Conservation (phyloP, 2,113 vertebrate species). For the Melozone crissalis region DNA sequence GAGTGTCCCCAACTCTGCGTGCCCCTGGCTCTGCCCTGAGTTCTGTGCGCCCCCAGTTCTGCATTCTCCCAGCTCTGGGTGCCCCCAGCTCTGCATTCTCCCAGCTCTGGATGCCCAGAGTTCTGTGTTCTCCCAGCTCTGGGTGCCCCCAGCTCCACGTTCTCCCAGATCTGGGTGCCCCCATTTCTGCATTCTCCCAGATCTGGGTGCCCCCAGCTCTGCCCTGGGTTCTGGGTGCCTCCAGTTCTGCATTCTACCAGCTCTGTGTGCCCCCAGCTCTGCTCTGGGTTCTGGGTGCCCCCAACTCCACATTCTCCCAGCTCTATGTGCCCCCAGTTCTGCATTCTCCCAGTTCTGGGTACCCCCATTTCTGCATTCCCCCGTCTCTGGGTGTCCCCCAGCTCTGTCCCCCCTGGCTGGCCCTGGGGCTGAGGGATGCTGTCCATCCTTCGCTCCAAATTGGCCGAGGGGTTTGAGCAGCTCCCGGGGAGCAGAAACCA, state of each 20-base stretch:
- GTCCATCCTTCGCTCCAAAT: background rate
- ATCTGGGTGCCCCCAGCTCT: too few relatives aligned
- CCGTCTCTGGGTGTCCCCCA: background rate
- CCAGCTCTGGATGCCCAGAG: too few relatives aligned
- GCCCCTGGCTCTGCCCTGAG: fast-evolving
- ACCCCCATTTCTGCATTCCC: background rate
- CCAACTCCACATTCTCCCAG: background rate
- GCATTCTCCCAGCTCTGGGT: background rate
- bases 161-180: background rate
- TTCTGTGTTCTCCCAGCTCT: background rate
- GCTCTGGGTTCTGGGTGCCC: background rate
- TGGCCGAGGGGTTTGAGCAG: slow-evolving; percentile 7
- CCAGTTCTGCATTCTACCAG: background rate
- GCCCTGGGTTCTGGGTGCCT: background rate
- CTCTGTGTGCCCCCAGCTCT: too few relatives aligned
- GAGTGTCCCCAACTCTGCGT: background rate
- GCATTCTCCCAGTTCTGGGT: background rate
- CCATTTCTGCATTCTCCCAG: too few relatives aligned
- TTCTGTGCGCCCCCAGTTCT: background rate
- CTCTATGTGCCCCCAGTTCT: background rate
- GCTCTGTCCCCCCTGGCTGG: background rate
- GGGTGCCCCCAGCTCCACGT: background rate
- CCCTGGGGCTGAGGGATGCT: background rate
- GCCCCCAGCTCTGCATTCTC: background rate
- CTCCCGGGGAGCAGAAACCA: slow-evolving; percentile 41